Evolutionary conservation across 2,113 vertebrate genomes (phyloP).

Genomic region (Capreolus pygargus): DNA sequence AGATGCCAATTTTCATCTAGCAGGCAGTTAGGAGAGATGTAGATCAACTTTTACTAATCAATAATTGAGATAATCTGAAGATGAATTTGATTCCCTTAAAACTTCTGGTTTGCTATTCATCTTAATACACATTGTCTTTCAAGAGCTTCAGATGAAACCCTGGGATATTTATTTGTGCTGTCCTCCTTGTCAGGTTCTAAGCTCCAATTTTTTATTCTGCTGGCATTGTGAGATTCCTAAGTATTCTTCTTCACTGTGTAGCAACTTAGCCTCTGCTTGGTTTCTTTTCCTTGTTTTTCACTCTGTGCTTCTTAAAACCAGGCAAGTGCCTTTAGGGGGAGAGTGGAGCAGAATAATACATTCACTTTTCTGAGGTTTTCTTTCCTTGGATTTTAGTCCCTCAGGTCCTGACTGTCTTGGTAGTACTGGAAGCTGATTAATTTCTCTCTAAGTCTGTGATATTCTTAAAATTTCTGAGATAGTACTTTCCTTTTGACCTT

Average conservation of each 20-base stretch:
- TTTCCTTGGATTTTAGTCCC: neutral
- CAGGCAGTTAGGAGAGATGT: neutral
- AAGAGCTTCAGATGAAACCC: neutral
- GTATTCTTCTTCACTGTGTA: neutral
- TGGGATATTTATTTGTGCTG: neutral
- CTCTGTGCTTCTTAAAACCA: neutral
- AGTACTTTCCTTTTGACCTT: neutral
- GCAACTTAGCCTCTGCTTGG: neutral
- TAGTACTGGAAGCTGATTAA: neutral
- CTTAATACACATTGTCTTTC: neutral
- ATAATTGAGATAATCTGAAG: neutral
- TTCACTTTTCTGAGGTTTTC: neutral
- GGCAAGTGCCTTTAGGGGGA: neutral
- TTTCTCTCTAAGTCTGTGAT: neutral
- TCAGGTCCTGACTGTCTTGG: neutral
- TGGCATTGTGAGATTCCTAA: neutral
- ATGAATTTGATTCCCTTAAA: neutral
- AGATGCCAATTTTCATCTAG: neutral
- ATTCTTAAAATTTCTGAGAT: neutral
- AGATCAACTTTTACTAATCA: neutral
- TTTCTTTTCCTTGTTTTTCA: neutral
- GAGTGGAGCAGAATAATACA: neutral
- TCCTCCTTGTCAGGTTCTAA: neutral
- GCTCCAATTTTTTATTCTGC: neutral
- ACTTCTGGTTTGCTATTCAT: neutral